A percentile compares a stretch with the other conserved stretches of the same genome.
Evolutionary conservation across 2,888 invertebrate genomes (phyloP).

Genomic region (Hydraecia micacea): DNA sequence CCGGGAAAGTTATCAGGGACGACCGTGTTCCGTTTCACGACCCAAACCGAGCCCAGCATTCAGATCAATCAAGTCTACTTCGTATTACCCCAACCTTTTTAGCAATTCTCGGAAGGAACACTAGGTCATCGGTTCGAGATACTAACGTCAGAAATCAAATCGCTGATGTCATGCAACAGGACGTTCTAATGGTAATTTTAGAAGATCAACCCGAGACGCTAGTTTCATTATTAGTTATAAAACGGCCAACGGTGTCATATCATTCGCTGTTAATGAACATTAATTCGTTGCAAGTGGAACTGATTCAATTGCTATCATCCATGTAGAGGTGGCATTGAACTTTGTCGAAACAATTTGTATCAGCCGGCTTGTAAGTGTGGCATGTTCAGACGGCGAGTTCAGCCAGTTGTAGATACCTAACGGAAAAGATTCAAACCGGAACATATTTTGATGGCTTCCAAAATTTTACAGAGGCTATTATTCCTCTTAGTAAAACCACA

Average conservation of each 20-base stretch:
- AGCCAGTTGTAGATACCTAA: slow-evolving; percentile 63
- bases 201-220: slow-evolving; percentile 69
- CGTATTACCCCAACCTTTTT: slow-evolving; percentile 57
- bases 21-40: slow-evolving; percentile 83
- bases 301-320: slow-evolving; percentile 89
- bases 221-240: slow-evolving; percentile 72
- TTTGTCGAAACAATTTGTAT: slow-evolving; percentile 83
- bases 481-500: not conserved
- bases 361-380: slow-evolving; percentile 69
- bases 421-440: slow-evolving; percentile 59
- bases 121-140: slow-evolving; percentile 68
- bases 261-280: slow-evolving; percentile 84
- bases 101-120: slow-evolving; percentile 60
- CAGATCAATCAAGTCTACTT: slow-evolving; percentile 72
- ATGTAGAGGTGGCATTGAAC: slow-evolving; percentile 86
- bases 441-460: slow-evolving; percentile 30
- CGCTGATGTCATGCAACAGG: slow-evolving; percentile 80
- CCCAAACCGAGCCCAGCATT: slow-evolving; percentile 69
- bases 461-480: not conserved
- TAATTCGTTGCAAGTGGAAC: slow-evolving; percentile 90
- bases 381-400: slow-evolving; percentile 67
- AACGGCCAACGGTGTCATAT: slow-evolving; percentile 78
- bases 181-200: slow-evolving; percentile 74
- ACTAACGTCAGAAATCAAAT: slow-evolving; percentile 74
- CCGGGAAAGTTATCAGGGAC: slow-evolving; percentile 88